Evolutionary conservation across 2,113 vertebrate genomes (phyloP).

Genomic region (Dasypus novemcinctus): DNA sequence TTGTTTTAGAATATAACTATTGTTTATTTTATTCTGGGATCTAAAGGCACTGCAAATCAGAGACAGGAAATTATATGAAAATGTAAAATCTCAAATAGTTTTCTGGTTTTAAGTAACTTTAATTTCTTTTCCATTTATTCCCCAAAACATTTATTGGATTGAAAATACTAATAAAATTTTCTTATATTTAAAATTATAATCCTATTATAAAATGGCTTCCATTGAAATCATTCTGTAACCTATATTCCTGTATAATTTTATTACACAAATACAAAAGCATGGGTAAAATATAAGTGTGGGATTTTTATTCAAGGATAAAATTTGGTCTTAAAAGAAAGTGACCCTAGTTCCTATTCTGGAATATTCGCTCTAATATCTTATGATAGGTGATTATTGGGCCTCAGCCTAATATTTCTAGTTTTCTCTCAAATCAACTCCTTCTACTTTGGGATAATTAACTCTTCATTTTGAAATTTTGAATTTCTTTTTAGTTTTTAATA

Average conservation of each 20-base stretch:
- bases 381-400: background rate
- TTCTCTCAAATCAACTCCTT: background rate
- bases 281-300: background rate
- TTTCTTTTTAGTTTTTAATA: slow-evolving; percentile 16
- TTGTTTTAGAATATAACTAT: slow-evolving; percentile 1
- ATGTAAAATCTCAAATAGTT: background rate
- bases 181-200: slow-evolving; percentile 22
- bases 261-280: background rate
- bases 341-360: background rate
- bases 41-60: background rate
- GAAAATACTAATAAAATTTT: background rate
- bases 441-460: slow-evolving; percentile 21
- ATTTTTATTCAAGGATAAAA: slow-evolving; percentile 15
- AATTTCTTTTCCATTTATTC: background rate
- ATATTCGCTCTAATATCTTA: background rate
- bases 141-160: background rate
- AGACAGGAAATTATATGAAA: background rate
- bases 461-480: slow-evolving; percentile 12
- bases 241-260: slow-evolving; percentile 20
- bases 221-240: background rate
- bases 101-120: slow-evolving; percentile 22
- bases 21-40: background rate
- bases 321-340: background rate
- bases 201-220: background rate
- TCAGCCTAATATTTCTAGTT: background rate